Base-by-base conservation (phyloP, 2,797 vertebrate genomes). In the Coluber constrictor region DNA sequence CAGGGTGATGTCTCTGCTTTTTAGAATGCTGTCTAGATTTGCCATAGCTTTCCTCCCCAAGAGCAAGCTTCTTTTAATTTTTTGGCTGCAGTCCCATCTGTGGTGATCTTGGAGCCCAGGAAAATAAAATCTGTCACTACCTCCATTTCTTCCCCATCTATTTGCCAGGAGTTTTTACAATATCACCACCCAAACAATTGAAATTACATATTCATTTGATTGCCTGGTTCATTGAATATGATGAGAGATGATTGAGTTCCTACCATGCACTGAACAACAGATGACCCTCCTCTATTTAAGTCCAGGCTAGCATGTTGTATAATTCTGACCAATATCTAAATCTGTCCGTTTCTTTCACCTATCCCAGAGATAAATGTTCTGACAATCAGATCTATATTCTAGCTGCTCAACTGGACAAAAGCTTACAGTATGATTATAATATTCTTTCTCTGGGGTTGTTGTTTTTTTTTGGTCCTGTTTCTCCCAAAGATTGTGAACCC, bases 401-500 rank as follows among this genome's bases (percentile, higher is more conserved):
- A 63, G 32, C 63, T 89, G 23, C n/a, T 63, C 18, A 27, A 13
- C 29, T 57, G 43, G 60, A 37, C 13, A 12, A 60, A 7, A 2
- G 47, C 3, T 25, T 12, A 37, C 20, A 27, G 23, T 7, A 47
- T 43, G 20, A 10, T 83, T 47, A 83, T 47, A 23, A 83, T 83
- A 83, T 47, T 83, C 37, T 83, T n/a, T 29, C 29, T 91, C 91
- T 93, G 0, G 12, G 18, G 83, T 25, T 11, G 79, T 79, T 47
- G 0, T 5, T 47, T 47, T 51, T 51, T 51, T 51, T 51, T 8
- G 6, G 93, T 94, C 54, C 9, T 90, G 90, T 83, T 86, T 11
- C 37, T 60, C 37, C 16, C 37, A 94, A 94, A 5, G 37, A 90
- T 90, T 92, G 90, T 1, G 27, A 66, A 86, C 25, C 92, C 92